These are phyloP conservation scores for Orientallactaga bullata DNA, from an alignment of 2,113 vertebrate species.

Conservation along the genomic window DNA sequence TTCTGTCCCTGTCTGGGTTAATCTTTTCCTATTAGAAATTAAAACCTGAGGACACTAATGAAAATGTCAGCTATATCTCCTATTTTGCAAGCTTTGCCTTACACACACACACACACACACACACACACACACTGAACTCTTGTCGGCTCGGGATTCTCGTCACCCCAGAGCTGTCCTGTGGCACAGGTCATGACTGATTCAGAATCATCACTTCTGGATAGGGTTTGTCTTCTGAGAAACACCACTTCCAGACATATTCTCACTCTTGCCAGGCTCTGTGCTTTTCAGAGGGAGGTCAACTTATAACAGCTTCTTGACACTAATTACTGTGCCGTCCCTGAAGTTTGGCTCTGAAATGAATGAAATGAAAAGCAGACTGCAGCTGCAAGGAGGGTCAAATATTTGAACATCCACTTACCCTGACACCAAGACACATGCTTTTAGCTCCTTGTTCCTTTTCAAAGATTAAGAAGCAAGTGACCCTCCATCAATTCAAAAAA, in stretches of 20 bases:
- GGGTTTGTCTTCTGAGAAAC: conserved; percentile 51
- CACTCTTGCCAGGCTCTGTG: conserved; percentile 56
- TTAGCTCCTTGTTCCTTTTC: conserved; percentile 56
- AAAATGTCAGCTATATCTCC: background rate
- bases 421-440: conserved; percentile 69
- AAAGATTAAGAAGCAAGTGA: conserved; percentile 66
- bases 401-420: conserved; percentile 77
- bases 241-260: conserved; percentile 55
- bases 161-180: background rate
- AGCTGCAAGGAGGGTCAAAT: conserved; percentile 67
- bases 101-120: too few species aligned
- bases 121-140: too few species aligned
- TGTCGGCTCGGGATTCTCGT: background rate
- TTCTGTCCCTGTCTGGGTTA: conserved; percentile 5
- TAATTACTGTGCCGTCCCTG: conserved; percentile 71
- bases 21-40: conserved; percentile 17
- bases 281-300: conserved; percentile 67
- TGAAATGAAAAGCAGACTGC: conserved; percentile 62
- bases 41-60: background rate
- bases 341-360: conserved; percentile 45
- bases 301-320: conserved; percentile 74
- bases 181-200: background rate
- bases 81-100: background rate
- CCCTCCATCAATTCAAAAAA: conserved; percentile 55
- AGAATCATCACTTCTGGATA: background rate